Evolutionary conservation across 2,113 vertebrate species (phyloP), one percentile per base, ranked within the genome.

Genomic region (Mystacornis crossleyi): DNA sequence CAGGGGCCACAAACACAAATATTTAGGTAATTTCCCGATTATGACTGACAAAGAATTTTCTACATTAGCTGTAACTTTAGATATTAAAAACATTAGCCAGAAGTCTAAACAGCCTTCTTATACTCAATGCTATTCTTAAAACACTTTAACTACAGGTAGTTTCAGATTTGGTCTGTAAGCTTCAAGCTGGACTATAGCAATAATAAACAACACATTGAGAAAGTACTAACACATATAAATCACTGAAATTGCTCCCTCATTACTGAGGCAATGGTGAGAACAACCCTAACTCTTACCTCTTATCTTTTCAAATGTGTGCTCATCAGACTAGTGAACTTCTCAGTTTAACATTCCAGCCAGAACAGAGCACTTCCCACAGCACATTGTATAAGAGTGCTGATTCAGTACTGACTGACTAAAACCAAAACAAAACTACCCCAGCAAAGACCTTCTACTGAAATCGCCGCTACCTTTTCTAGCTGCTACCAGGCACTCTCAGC

Each of bases 331-430:
- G 58, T 48, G 64, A 80, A 94, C 45, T 69, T 86, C 95, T 72
- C 90, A 67, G 71, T 90, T 78, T 42, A 89, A 93, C 93, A 74
- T 86, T 92, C 93, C 95, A 95, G 89, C 88, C 75, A 83, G 88
- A 90, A 78, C 75, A 91, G 50, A 94, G 85, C 67, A 91, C 74
- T 95, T 93, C 95, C 87, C 95, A 85, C 74, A 83, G 81, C 81
- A 83, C 90, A 94, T 95, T 96, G 89, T 96, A 5, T 87, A 96
- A 93, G 10, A 91, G 53, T 6, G 95, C 95, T 94, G 94, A 97
- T 91, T 96, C 96, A 96, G 87, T 87, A 95, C 70, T 54, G 71
- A 80, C 95, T 81, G 83, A 89, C 66, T 86, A 77, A 88, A 92
- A 95, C 73, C 93, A 90, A 90, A 96, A 82, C 92, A 88, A 88